These are phyloP conservation scores for Agapornis canus DNA, from an alignment of 2,797 vertebrate species.

Conservation along the genomic window DNA sequence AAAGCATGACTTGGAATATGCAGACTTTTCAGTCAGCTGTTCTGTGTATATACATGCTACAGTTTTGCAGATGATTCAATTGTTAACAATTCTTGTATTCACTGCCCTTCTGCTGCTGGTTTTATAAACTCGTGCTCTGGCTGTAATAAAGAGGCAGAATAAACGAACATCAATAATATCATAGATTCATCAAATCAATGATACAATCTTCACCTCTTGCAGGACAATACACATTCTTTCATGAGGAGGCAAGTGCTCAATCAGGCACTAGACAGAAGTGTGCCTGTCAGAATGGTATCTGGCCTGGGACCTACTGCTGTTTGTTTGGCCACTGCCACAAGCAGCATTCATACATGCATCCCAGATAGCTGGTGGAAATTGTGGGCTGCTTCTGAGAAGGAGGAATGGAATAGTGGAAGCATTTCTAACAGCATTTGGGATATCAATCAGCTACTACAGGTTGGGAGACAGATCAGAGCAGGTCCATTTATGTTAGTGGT, in stretches of 20 bases:
- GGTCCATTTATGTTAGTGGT: rapidly evolving
- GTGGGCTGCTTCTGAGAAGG: not conserved
- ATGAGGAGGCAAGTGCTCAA: not conserved
- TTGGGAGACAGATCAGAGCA: not conserved
- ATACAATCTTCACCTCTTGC: not conserved
- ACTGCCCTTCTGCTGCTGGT: not conserved
- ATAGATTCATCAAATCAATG: not conserved
- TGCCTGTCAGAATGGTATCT: not conserved
- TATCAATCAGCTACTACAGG: not conserved
- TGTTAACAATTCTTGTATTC: not conserved
- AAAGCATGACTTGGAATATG: not conserved
- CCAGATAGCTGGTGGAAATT: not conserved
- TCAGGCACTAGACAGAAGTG: not conserved
- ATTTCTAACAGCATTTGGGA: not conserved
- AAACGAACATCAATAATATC: not conserved
- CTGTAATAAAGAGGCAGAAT: not conserved
- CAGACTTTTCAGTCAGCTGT: not conserved
- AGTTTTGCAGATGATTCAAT: not conserved
- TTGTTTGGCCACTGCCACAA: not conserved
- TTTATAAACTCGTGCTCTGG: not conserved
- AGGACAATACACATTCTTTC: not conserved
- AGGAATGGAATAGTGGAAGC: not conserved
- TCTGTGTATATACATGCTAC: not conserved
- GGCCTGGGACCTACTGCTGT: not conserved
- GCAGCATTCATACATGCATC: not conserved